phyloP scores from a whole-genome alignment of 1,140 invertebrate species.

The Dufourea novaeangliae region DNA sequence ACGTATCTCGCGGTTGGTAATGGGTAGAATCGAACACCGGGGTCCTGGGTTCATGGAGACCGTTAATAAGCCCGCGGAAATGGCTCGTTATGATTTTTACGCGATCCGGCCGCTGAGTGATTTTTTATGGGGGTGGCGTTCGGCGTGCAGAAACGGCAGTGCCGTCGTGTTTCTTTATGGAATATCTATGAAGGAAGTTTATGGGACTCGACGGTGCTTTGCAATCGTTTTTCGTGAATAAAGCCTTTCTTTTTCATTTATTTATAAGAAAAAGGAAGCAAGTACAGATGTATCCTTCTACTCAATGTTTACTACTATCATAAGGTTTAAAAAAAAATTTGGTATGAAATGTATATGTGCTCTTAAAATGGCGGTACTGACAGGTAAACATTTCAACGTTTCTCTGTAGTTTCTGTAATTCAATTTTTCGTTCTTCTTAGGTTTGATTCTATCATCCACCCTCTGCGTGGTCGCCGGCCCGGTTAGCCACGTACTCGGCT shows the following conservation, averaged over 20 bases:
- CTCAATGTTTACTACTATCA: no score
- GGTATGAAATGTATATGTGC: no score
- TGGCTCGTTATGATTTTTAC: slow-evolving; percentile 36
- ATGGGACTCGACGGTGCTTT: slow-evolving; percentile 28
- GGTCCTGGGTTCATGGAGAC: not conserved
- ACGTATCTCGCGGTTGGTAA: not conserved
- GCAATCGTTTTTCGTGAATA: no score
- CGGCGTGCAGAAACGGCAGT: not conserved
- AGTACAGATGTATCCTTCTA: no score
- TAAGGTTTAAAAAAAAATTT: no score
- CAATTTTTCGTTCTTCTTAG: no score
- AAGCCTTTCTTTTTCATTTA: no score
- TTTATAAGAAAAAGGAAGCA: no score
- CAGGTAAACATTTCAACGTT: no score
- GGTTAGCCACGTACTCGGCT: not conserved
- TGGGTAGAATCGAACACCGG: no score
- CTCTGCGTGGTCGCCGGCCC: not conserved
- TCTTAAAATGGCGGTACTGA: no score
- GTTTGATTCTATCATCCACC: slow-evolving; percentile 10
- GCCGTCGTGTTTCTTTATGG: slow-evolving; percentile 37
- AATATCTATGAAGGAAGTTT: slow-evolving; percentile 43
- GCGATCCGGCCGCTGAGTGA: not conserved
- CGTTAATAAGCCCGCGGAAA: slow-evolving; percentile 18
- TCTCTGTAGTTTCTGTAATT: no score
- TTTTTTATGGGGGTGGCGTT: slow-evolving; percentile 7